A percentile compares a stretch with the other conserved stretches of the same genome.
Conservation (phyloP, 2,113 vertebrate species). For the Thalassarche chlororhynchos region DNA sequence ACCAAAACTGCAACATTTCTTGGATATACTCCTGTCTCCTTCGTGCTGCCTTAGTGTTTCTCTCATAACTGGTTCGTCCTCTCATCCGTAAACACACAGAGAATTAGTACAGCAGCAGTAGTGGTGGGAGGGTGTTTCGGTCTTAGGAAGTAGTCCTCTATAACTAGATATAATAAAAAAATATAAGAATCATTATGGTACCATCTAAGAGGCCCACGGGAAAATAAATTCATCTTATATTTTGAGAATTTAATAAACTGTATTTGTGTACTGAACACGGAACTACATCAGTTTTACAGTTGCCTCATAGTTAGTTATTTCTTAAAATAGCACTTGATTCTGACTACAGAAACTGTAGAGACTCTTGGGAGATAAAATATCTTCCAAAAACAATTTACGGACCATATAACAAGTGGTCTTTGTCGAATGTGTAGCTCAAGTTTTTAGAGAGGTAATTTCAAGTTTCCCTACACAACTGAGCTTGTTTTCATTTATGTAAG, state of each 20-base stretch:
- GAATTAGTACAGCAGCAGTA: background rate
- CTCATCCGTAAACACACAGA: background rate
- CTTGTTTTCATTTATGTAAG: background rate
- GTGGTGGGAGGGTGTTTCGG: background rate
- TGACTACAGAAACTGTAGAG: background rate
- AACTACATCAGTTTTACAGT: background rate
- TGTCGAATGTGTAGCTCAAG: background rate
- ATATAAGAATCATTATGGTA: background rate
- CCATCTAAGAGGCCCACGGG: background rate
- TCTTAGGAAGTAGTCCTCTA: background rate
- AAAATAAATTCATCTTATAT: background rate
- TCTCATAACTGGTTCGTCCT: background rate
- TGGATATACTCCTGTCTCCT: background rate
- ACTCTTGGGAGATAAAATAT: background rate
- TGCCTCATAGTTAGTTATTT: background rate
- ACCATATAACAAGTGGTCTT: background rate
- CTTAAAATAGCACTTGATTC: conserved; percentile 1
- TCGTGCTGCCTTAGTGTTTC: background rate
- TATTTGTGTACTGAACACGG: background rate
- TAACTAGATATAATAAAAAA: background rate
- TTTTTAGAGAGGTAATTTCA: background rate
- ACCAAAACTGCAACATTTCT: background rate
- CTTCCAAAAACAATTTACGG: background rate
- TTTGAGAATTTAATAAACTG: background rate
- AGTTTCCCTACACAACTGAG: background rate